Percentiles rank a stretch among this genome's conserved stretches.
These are phyloP conservation scores for Erythrocebus patas DNA, from an alignment of 2,113 vertebrate genomes.

Conservation along the genomic window DNA sequence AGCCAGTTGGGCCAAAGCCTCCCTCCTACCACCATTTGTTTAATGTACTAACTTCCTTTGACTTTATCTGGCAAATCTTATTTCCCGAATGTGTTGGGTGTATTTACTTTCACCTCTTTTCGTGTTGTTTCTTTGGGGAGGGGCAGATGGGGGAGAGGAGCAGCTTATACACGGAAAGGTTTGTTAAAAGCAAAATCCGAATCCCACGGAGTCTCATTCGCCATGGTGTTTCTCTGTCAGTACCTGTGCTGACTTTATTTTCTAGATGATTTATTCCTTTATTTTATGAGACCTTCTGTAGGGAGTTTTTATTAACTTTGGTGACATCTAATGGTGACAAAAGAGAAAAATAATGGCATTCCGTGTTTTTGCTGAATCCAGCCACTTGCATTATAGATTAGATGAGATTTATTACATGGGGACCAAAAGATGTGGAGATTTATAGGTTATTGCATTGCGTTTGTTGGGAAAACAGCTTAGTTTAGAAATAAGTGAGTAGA, in stretches of 20 bases:
- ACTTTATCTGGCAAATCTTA: too few relatives aligned
- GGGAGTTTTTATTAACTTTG: constrained; percentile 16
- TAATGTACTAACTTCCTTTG: background rate
- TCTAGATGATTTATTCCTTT: background rate
- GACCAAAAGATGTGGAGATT: background rate
- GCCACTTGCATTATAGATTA: background rate
- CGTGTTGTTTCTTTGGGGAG: too few relatives aligned
- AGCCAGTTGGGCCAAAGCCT: background rate
- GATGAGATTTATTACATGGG: background rate
- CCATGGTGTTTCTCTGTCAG: accelerated
- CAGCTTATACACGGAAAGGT: background rate
- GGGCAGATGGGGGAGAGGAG: background rate
- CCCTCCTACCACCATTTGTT: accelerated
- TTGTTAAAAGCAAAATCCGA: accelerated
- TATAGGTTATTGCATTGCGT: background rate
- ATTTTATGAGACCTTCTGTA: background rate
- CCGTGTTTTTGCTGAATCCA: background rate
- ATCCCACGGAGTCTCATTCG: accelerated
- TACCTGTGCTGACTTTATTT: background rate
- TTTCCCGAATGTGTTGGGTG: accelerated
- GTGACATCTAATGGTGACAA: constrained; percentile 43
- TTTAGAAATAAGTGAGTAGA: accelerated
- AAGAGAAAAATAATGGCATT: background rate
- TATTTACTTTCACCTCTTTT: accelerated
- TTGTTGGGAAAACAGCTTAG: background rate